Conservation (phyloP, 2,888 invertebrate species). For the Fabriciana adippe region DNA sequence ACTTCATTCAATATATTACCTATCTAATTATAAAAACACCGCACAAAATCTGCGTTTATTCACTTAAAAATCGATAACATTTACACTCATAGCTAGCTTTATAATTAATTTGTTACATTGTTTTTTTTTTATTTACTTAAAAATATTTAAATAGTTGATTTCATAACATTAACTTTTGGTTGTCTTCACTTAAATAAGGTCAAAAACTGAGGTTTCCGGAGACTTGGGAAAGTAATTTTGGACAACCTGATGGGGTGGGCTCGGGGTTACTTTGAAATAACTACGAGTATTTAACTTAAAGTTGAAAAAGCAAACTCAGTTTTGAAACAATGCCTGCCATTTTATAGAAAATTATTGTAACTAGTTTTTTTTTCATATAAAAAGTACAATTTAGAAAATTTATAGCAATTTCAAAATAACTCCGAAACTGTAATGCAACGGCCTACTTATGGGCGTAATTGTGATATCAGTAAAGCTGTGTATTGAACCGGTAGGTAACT, state of each 20-base stretch:
- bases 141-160: constrained; percentile 80
- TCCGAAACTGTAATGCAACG: constrained; percentile 36
- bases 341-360: constrained; percentile 11
- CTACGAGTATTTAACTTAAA: not conserved
- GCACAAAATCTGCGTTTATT: constrained; percentile 81
- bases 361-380: constrained; percentile 16
- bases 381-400: constrained; percentile 22
- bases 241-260: constrained; percentile 60
- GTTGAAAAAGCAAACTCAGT: constrained; percentile 16
- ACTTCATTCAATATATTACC: constrained; percentile 83
- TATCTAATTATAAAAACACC: constrained; percentile 83
- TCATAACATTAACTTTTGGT: constrained; percentile 82
- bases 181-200: constrained; percentile 76
- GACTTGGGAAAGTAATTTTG: constrained; percentile 46
- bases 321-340: constrained; percentile 5
- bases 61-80: constrained; percentile 82
- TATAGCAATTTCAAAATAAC: constrained; percentile 30
- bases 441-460: constrained; percentile 51
- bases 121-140: constrained; percentile 74
- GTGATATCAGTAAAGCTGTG: constrained; percentile 80
- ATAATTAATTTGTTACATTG: constrained; percentile 82
- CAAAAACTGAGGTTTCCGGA: constrained; percentile 70
- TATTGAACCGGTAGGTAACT: constrained; percentile 80
- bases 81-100: constrained; percentile 82
- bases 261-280: constrained; percentile 43